Conservation (phyloP, 2,888 invertebrate species). For the Polyommatus icarus region DNA sequence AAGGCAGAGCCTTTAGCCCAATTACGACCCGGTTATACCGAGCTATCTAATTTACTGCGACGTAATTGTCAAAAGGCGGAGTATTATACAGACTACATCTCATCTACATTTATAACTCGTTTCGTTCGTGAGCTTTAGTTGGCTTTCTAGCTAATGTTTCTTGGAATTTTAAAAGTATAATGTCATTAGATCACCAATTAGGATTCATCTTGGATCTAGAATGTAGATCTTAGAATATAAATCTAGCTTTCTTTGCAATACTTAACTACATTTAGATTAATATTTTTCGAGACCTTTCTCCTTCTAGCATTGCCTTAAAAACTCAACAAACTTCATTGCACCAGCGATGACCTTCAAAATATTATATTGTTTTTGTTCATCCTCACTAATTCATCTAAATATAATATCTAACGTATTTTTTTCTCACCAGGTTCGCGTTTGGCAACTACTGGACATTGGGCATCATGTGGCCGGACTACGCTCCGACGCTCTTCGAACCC, state of each 20-base stretch:
- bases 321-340: background rate
- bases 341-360: background rate
- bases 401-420: background rate
- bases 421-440: slow-evolving; percentile 79
- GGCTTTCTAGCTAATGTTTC: background rate
- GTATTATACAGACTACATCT: background rate
- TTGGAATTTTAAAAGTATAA: background rate
- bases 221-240: background rate
- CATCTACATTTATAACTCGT: background rate
- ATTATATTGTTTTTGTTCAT: background rate
- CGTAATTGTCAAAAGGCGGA: slow-evolving; percentile 1
- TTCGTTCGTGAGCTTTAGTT: background rate
- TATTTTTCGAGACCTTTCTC: too few relatives aligned
- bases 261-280: background rate
- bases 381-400: background rate
- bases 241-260: background rate
- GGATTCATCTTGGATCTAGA: background rate
- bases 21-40: slow-evolving; percentile 17
- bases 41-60: slow-evolving; percentile 29
- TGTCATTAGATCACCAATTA: background rate
- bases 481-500: slow-evolving; percentile 86
- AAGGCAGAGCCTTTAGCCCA: background rate
- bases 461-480: slow-evolving; percentile 89
- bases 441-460: slow-evolving; percentile 90
- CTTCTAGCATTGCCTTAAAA: too few relatives aligned